Evolutionary conservation across 2,113 vertebrate species (phyloP).

Genomic region (Psilopogon haemacephalus): DNA sequence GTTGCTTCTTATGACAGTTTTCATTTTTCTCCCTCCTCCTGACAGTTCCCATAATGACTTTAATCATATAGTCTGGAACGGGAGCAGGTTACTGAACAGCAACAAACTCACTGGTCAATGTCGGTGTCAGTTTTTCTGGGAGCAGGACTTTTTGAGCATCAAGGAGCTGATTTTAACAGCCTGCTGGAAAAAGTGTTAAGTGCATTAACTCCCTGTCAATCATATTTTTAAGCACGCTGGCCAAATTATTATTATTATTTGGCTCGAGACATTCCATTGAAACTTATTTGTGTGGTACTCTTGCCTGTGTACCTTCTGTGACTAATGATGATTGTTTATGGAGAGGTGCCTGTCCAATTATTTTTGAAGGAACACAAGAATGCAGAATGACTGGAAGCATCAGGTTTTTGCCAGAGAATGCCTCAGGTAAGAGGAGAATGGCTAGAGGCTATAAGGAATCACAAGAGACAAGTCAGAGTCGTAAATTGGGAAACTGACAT

Average conservation of each 20-base stretch:
- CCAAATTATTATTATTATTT: conserved; percentile 77
- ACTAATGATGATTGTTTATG: conserved; percentile 91
- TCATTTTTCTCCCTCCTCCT: conserved; percentile 72
- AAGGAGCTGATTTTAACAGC: conserved; percentile 76
- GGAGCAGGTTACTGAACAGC: conserved; percentile 76
- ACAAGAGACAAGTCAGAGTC: conserved; percentile 91
- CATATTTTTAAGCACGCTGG: conserved; percentile 69
- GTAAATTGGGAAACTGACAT: conserved; percentile 99
- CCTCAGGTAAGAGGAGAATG: conserved; percentile 99
- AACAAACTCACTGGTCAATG: conserved; percentile 84
- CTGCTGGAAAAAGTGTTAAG: conserved; percentile 80
- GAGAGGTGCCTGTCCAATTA: conserved; percentile 98
- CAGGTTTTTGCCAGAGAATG: conserved; percentile 95
- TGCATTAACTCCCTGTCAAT: conserved; percentile 85
- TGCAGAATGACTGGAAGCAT: conserved; percentile 99
- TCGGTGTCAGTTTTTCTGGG: conserved; percentile 80
- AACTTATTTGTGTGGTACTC: conserved; percentile 80
- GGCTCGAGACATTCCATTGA: conserved; percentile 77
- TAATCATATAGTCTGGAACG: conserved; percentile 82
- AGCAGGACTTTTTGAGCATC: conserved; percentile 82
- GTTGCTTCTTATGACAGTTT: conserved; percentile 76
- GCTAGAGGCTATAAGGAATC: conserved; percentile 97
- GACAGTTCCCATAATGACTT: conserved; percentile 84
- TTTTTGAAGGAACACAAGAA: conserved; percentile 99
- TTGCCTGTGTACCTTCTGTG: conserved; percentile 78